A percentile compares a stretch with the other conserved stretches of the same genome.
phyloP scores from a whole-genome alignment of 2,888 invertebrate species.

The Disparrhopalites patrizii region DNA sequence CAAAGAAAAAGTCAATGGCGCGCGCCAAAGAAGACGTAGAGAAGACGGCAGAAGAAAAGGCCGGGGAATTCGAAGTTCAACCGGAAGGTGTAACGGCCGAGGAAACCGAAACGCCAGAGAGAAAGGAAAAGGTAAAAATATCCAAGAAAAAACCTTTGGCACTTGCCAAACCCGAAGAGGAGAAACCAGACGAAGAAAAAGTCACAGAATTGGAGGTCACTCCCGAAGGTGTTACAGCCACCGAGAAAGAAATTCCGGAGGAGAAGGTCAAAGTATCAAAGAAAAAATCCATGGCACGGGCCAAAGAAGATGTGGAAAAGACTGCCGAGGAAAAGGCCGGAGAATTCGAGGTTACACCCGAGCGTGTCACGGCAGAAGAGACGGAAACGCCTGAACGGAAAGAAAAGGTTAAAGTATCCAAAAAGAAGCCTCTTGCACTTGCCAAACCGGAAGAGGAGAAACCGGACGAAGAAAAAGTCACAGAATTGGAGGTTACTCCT shows the following conservation, averaged over 20 bases:
- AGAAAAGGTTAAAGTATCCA: neutral
- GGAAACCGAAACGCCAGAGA: slow-evolving; percentile 9
- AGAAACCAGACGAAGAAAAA: slow-evolving; percentile 49
- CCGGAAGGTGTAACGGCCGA: slow-evolving; percentile 7
- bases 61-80: neutral
- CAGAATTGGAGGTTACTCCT: slow-evolving; percentile 46
- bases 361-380: slow-evolving; percentile 2
- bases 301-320: slow-evolving; percentile 14
- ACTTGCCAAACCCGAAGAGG: slow-evolving; percentile 11
- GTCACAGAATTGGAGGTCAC: slow-evolving; percentile 9
- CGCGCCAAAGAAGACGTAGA: slow-evolving; percentile 44
- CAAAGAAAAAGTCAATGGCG: slow-evolving; percentile 23
- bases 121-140: slow-evolving; percentile 22
- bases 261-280: slow-evolving; percentile 19
- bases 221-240: slow-evolving; percentile 10
- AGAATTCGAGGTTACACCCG: neutral
- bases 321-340: slow-evolving; percentile 13
- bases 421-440: slow-evolving; percentile 2
- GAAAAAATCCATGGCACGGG: slow-evolving; percentile 7
- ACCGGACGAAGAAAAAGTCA: slow-evolving; percentile 50
- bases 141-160: slow-evolving; percentile 8
- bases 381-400: slow-evolving; percentile 12
- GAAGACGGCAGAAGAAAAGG: slow-evolving; percentile 43
- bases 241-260: slow-evolving; percentile 27
- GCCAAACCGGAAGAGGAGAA: slow-evolving; percentile 8